A percentile compares a stretch with the other conserved stretches of the same genome.
phyloP scores from a whole-genome alignment of 2,797 vertebrate species.

The Anguilla obscura region DNA sequence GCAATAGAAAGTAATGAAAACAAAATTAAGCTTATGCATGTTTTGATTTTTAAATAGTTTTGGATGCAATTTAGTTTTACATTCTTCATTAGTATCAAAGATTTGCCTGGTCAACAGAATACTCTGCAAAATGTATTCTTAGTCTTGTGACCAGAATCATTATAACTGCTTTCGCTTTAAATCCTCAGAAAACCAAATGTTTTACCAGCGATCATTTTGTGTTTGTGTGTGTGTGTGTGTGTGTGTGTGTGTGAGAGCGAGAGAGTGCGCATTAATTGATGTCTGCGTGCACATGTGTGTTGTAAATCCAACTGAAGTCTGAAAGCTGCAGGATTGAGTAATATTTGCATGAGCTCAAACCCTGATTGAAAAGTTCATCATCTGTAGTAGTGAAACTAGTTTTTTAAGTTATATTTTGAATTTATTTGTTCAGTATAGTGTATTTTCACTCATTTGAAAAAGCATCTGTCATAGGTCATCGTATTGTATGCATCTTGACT shows the following conservation, averaged over 20 bases:
- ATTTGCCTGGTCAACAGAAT: background rate
- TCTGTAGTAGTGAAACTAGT: background rate
- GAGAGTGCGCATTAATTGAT: too few species aligned
- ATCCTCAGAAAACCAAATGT: background rate
- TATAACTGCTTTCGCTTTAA: background rate
- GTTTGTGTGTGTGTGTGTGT: background rate
- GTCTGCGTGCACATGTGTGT: too few species aligned
- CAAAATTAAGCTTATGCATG: constrained; percentile 54
- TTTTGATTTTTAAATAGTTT: constrained; percentile 65
- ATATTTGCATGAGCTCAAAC: too few species aligned
- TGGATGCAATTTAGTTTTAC: constrained; percentile 56
- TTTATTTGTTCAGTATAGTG: background rate
- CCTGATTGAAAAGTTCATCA: background rate
- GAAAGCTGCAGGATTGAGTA: too few species aligned
- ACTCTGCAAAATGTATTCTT: background rate
- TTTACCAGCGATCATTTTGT: background rate
- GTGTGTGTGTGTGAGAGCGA: background rate
- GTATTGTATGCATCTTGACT: background rate
- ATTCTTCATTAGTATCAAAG: constrained; percentile 34
- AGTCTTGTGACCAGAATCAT: background rate
- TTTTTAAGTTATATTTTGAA: background rate
- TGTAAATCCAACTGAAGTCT: too few species aligned
- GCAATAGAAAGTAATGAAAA: constrained; percentile 70
- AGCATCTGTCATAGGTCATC: background rate
- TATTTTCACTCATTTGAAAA: background rate